Conservation (phyloP, 2,113 vertebrate genomes). For the Platysternon megacephalum region DNA sequence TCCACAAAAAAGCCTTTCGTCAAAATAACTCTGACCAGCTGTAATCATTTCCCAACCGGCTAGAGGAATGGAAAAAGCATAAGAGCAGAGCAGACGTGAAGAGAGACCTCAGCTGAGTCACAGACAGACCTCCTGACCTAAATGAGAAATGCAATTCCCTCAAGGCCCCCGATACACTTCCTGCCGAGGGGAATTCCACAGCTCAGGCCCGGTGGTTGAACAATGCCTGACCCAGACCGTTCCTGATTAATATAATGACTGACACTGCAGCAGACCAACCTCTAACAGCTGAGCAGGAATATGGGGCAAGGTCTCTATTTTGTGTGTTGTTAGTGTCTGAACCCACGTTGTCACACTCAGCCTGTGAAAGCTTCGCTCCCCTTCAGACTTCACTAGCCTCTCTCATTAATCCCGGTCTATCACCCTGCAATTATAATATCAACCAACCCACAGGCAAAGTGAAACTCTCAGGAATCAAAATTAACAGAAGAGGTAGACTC, state of each 20-base stretch:
- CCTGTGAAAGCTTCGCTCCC: background rate
- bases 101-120: background rate
- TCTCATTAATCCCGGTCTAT: background rate
- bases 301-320: too few species aligned
- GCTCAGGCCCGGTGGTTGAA: background rate
- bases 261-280: background rate
- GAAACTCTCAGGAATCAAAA: background rate
- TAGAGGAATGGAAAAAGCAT: too few species aligned
- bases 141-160: background rate
- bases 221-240: background rate
- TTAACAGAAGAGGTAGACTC: background rate
- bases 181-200: background rate
- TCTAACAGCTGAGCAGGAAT: background rate
- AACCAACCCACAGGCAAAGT: background rate
- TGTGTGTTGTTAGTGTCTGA: background rate
- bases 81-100: background rate
- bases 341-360: background rate
- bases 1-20: background rate
- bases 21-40: background rate
- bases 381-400: background rate
- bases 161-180: background rate
- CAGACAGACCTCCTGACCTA: background rate
- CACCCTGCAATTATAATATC: background rate
- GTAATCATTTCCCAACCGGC: background rate
- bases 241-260: background rate